A percentile compares a stretch with the other conserved stretches of the same genome.
These are phyloP conservation scores for Phainopepla nitens DNA, from an alignment of 2,113 vertebrate species.

Conservation along the genomic window DNA sequence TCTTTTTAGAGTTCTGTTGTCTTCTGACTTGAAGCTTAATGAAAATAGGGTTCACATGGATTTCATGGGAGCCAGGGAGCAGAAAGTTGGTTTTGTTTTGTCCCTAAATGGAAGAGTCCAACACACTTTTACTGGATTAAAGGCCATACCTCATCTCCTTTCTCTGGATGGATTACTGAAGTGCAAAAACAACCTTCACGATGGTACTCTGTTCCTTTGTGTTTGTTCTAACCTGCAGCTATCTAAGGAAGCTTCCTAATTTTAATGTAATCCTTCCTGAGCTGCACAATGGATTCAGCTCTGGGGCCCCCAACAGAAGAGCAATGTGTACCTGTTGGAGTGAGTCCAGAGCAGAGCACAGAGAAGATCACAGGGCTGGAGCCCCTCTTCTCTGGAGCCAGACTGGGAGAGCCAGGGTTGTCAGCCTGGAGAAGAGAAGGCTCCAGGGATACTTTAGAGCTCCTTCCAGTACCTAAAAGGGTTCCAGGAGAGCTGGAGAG, in stretches of 20 bases:
- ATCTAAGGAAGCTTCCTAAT: not conserved
- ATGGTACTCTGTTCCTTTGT: slow-evolving; percentile 69
- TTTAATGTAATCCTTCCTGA: not conserved
- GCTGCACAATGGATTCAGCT: not conserved
- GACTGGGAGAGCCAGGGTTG: not conserved
- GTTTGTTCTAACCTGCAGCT: not conserved
- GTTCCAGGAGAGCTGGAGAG: not conserved
- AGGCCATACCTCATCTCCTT: slow-evolving; percentile 64
- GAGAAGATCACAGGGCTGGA: not conserved
- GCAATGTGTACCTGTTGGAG: not conserved
- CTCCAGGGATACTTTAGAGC: not conserved
- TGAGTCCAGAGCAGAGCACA: not conserved
- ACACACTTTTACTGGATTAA: slow-evolving; percentile 67
- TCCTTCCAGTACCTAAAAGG: not conserved
- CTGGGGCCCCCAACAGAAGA: not conserved
- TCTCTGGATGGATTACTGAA: slow-evolving; percentile 69
- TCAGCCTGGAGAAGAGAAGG: not conserved
- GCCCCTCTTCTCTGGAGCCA: not conserved
- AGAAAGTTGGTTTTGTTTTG: slow-evolving; percentile 53
- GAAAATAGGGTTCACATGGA: slow-evolving; percentile 25
- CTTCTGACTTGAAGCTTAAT: slow-evolving; percentile 68
- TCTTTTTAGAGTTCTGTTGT: slow-evolving; percentile 69
- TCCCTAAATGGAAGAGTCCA: slow-evolving; percentile 67
- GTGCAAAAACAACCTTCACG: slow-evolving; percentile 38
- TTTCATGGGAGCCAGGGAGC: slow-evolving; percentile 26